Base-by-base conservation (phyloP, 2,797 vertebrate genomes). In the Oreortyx pictus region DNA sequence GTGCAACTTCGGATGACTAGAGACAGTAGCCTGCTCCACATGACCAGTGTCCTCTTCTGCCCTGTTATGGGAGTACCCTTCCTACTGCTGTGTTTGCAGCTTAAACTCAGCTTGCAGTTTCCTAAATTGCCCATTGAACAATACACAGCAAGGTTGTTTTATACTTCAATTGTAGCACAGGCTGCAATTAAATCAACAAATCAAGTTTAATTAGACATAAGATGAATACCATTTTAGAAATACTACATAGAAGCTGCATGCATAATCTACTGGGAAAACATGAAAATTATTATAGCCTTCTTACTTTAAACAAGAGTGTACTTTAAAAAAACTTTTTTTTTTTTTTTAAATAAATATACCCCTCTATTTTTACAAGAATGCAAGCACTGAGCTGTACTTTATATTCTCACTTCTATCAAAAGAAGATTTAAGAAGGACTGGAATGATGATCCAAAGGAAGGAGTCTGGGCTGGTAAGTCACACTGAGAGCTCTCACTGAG, bases 181-280 rank as follows among this genome's bases (percentile, higher is more conserved):
- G 75, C 52, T 71, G 70, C 87, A 88, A 44, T 68, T 75, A 66
- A 60, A 86, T 56, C 81, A 82, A 81, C 83, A 60, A 47, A 62
- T 86, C 68, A 76, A 70, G 35, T 90, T 88, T 91, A 93, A 89
- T 79, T 90, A 80, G 31, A 64, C 90, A 47, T 14, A 84, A 67
- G 37, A 76, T 43, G 93, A 93, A 92, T 31, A 77, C 2, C 37
- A 11, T 61, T 70, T 52, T 39, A 84, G 67, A 88, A 88, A 78
- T n/a, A 70, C 14, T 24, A 14, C 12, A 8, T 6, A 81, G 65
- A 72, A 79, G 37, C 64, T 82, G 59, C 2, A 1, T 56, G 74
- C 65, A 78, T 16, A 47, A 52, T 82, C 31, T 49, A 3, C 61
- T 49, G 77, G n/a, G 82, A 90, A 83, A 88, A 57, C 41, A 77